Percentiles rank a stretch among this genome's conserved stretches.
These are phyloP conservation scores for Anhinga anhinga DNA, from an alignment of 2,113 vertebrate species.

Conservation along the genomic window DNA sequence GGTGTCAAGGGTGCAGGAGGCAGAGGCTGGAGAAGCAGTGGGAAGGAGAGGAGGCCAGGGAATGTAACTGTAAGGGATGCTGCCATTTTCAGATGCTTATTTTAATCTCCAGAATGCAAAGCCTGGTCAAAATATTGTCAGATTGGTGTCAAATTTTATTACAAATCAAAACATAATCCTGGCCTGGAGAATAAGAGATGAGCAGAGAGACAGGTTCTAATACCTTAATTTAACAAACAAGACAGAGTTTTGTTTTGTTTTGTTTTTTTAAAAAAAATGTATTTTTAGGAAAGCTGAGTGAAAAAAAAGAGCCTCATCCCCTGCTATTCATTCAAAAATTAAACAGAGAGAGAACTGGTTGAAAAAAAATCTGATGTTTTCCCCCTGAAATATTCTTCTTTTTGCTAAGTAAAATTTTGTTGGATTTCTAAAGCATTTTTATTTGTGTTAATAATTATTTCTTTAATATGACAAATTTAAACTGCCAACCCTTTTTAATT, in stretches of 20 bases:
- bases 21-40: neutral
- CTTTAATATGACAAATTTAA: neutral
- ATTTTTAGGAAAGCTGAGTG: neutral
- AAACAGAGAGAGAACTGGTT: neutral
- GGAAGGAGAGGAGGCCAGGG: neutral
- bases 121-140: conserved; percentile 49
- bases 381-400: neutral
- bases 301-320: neutral
- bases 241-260: neutral
- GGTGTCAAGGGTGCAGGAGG: neutral
- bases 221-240: conserved; percentile 36
- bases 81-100: neutral
- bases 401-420: neutral
- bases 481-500: neutral
- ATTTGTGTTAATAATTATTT: neutral
- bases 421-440: neutral
- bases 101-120: conserved; percentile 25
- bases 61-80: neutral
- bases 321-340: neutral
- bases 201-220: conserved; percentile 11
- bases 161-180: conserved; percentile 41
- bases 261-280: neutral
- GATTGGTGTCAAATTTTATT: conserved; percentile 53
- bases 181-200: conserved; percentile 29
- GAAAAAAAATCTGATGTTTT: neutral